These are phyloP conservation scores for Neuroscelio doddi DNA, from an alignment of 2,888 invertebrate species.

Conservation along the genomic window DNA sequence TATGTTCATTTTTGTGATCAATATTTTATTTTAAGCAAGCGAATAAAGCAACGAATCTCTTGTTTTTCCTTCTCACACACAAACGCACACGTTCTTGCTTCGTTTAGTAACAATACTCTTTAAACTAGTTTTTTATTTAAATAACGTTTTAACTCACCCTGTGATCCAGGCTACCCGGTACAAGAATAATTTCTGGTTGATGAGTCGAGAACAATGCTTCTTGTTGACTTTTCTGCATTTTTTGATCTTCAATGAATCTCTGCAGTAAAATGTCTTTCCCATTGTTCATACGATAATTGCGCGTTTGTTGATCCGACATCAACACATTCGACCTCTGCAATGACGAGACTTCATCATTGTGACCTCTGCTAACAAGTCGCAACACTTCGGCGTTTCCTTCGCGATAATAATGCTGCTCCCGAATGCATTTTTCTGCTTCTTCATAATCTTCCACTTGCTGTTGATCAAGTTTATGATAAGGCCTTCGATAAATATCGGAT, in stretches of 20 bases:
- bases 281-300: constrained; percentile 71
- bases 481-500: constrained; percentile 75
- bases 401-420: constrained; percentile 85
- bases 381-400: constrained; percentile 90
- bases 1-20: too few relatives aligned
- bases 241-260: constrained; percentile 86
- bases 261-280: constrained; percentile 90
- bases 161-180: constrained; percentile 47
- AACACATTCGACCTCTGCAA: constrained; percentile 74
- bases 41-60: too few relatives aligned
- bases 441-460: constrained; percentile 54
- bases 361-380: constrained; percentile 83
- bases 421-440: constrained; percentile 65
- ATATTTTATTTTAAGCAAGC: too few relatives aligned
- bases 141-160: constrained; percentile 16
- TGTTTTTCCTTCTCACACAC: too few relatives aligned
- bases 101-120: too few relatives aligned
- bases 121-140: too few relatives aligned
- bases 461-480: constrained; percentile 49
- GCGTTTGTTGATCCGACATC: constrained; percentile 69
- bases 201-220: constrained; percentile 61
- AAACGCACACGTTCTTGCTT: too few relatives aligned
- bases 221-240: constrained; percentile 58
- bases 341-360: constrained; percentile 76
- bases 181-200: constrained; percentile 56